Base-by-base conservation (phyloP, 1,140 invertebrate genomes). In the Nymphalis io region DNA sequence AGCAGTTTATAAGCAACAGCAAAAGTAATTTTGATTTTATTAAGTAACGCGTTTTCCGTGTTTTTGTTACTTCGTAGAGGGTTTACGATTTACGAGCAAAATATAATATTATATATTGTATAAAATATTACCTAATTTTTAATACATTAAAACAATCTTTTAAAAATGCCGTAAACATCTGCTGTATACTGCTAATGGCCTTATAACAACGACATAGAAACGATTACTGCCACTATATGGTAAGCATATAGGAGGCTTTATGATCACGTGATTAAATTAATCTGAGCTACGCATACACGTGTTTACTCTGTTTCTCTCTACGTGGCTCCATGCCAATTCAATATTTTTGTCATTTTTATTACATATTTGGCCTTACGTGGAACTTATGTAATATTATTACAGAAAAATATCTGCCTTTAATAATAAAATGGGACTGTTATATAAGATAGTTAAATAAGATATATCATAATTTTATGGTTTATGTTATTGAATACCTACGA, bases 281-380 rank as follows among this genome's bases (percentile, higher is more conserved):
- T 61, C 60, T 20, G 23, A 48, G 61, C 12, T 40, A 63, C 60
- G n/a, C 15, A 33, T 48, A 51, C 23, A 51, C 42, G 60, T 62
- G 60, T 63, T 63, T 63, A 55, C 46, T 33, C 46, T 20, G 42
- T 60, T 44, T 21, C 21, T 10, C 42, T 10, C 27, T 16, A 53
- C 61, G 46, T 63, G 61, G 48, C 57, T 39, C 21, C 13, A n/a
- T 59, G 57, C 57, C 57, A 59, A 59, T 40, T 59, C 57, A 59
- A 59, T 59, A 59, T 59, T 59, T 58, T 59, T 20, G 57, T 59
- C 57, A 5, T 59, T 59, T 59, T 18, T 59, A 59, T 40, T 39
- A 59, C 33, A 12, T 53, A 59, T 59, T 18, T 15, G 23, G 11
- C 55, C 23, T 51, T 27, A 15, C 21, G 11, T 55, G 46, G 8